A percentile compares a stretch with the other conserved stretches of the same genome.
Evolutionary conservation across 2,797 vertebrate genomes (phyloP).

Genomic region (Tragelaphus oryx): DNA sequence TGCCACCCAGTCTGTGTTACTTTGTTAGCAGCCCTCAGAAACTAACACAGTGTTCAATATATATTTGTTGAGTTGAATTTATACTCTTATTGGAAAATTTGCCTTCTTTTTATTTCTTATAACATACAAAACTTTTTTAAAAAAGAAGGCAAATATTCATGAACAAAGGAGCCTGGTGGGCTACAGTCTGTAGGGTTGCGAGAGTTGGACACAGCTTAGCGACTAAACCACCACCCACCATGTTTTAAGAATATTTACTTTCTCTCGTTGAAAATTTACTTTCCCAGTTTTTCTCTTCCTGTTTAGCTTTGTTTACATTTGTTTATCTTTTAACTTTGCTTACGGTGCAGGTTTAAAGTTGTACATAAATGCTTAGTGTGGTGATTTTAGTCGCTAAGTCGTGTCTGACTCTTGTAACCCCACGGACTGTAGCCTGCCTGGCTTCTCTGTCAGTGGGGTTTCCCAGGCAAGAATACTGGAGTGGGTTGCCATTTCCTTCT

Average conservation of each 20-base stretch:
- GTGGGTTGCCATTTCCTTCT: not conserved
- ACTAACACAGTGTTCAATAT: not conserved
- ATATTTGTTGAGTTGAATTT: not conserved
- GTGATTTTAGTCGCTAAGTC: not conserved
- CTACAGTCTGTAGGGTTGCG: not conserved
- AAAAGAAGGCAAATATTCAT: not conserved
- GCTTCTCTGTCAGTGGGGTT: not conserved
- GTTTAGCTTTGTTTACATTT: slow-evolving; percentile 33
- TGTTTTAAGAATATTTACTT: slow-evolving; percentile 2
- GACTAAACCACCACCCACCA: not conserved
- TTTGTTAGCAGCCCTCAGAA: not conserved
- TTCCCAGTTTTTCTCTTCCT: not conserved
- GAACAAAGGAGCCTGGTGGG: not conserved
- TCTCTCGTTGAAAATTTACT: not conserved
- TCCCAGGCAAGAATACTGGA: not conserved
- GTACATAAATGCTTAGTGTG: not conserved
- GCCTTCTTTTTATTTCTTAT: not conserved
- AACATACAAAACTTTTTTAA: not conserved
- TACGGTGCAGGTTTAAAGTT: slow-evolving; percentile 21
- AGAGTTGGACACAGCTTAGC: not conserved
- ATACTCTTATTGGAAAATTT: not conserved
- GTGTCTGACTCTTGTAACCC: not conserved
- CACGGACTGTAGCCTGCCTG: not conserved
- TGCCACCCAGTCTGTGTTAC: not conserved
- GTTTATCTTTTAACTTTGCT: slow-evolving; percentile 11